Percentiles rank a stretch among this genome's conserved stretches.
Evolutionary conservation across 2,113 vertebrate species (phyloP).

Genomic region (Scalopus aquaticus): DNA sequence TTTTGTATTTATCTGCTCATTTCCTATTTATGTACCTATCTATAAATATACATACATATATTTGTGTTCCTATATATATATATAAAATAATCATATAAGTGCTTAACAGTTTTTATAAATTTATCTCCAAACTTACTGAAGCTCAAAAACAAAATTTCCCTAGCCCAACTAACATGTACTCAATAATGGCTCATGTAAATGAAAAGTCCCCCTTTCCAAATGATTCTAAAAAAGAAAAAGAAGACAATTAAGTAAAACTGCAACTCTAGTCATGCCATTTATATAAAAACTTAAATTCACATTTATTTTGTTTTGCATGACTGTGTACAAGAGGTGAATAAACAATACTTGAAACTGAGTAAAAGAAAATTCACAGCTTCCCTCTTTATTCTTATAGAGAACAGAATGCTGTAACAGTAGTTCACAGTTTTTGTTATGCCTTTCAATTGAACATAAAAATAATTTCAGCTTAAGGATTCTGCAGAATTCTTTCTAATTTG

Average conservation of each 20-base stretch:
- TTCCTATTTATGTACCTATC: not conserved
- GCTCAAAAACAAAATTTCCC: constrained; percentile 33
- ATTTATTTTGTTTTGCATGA: not conserved
- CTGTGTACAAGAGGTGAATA: not conserved
- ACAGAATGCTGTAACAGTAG: not conserved
- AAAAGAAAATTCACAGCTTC: not conserved
- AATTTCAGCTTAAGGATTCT: constrained; percentile 50
- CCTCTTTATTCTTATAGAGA: constrained; percentile 32
- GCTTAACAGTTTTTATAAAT: not conserved
- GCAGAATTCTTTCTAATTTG: constrained; percentile 3
- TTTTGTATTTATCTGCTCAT: not conserved
- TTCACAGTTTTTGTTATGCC: not conserved
- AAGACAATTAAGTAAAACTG: constrained; percentile 20
- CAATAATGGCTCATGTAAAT: not conserved
- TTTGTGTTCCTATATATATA: too few species aligned
- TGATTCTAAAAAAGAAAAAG: not conserved
- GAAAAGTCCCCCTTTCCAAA: constrained; percentile 20
- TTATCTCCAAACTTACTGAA: not conserved
- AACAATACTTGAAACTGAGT: constrained; percentile 42
- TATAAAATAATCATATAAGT: not conserved
- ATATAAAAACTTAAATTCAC: not conserved
- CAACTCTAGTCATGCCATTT: not conserved
- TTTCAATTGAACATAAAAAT: constrained; percentile 47
- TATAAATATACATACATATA: too few species aligned
- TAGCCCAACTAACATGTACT: constrained; percentile 15